Conservation (phyloP, 1,140 invertebrate species). For the Delia radicum region DNA sequence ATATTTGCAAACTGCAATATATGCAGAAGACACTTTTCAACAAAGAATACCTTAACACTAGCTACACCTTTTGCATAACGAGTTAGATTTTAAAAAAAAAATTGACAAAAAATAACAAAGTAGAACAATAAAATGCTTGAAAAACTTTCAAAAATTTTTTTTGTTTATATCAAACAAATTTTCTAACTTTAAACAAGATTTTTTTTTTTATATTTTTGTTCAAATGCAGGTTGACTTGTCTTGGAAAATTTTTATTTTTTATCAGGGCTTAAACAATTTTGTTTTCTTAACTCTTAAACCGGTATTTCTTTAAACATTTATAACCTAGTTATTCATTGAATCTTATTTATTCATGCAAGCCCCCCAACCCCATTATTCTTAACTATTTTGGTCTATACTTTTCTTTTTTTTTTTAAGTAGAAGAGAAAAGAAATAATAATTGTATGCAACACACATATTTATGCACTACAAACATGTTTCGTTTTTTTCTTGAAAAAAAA, state of each 20-base stretch:
- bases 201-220: too few relatives aligned
- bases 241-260: too few relatives aligned
- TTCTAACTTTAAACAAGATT: not conserved
- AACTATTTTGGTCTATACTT: not conserved
- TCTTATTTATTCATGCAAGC: conserved; percentile 12
- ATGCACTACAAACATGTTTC: too few relatives aligned
- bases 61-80: not conserved
- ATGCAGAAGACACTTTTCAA: too few relatives aligned
- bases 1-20: not conserved
- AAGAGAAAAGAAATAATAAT: too few relatives aligned
- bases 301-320: not conserved
- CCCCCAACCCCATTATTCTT: not conserved
- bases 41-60: not conserved
- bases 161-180: not conserved
- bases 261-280: not conserved
- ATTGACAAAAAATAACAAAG: not conserved
- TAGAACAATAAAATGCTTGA: not conserved
- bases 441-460: too few relatives aligned
- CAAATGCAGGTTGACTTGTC: too few relatives aligned
- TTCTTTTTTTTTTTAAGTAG: too few relatives aligned
- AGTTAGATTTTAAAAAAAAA: not conserved
- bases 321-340: conserved; percentile 19
- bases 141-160: not conserved
- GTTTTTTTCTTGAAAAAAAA: too few relatives aligned
- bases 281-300: not conserved